Conservation (phyloP, 2,888 invertebrate genomes). For the Drosophila putrida region DNA sequence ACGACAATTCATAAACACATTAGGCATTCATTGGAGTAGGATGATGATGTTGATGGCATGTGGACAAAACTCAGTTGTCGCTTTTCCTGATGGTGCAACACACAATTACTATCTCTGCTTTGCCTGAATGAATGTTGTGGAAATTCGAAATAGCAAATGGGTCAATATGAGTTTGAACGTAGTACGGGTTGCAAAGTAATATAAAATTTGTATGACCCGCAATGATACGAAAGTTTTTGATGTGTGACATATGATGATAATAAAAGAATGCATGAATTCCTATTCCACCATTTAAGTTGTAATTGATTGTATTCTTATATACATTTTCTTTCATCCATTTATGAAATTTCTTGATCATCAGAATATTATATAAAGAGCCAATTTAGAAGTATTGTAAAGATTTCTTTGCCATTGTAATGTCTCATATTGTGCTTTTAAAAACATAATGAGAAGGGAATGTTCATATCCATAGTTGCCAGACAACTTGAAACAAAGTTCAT, state of each 20-base stretch:
- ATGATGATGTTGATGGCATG: slow-evolving; percentile 21
- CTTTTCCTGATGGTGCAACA: slow-evolving; percentile 40
- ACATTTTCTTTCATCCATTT: too few species aligned
- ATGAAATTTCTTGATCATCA: too few species aligned
- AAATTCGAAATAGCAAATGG: slow-evolving; percentile 16
- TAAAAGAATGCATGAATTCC: slow-evolving; percentile 22
- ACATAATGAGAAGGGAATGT: slow-evolving; percentile 8
- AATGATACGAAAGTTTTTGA: slow-evolving; percentile 8
- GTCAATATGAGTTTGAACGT: slow-evolving; percentile 20
- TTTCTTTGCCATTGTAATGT: background rate
- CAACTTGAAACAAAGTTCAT: slow-evolving; percentile 25
- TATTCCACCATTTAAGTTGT: background rate
- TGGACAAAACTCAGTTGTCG: slow-evolving; percentile 30
- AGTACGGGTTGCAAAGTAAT: slow-evolving; percentile 1
- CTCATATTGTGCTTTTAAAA: background rate
- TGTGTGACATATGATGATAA: slow-evolving; percentile 3
- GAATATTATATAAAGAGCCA: too few species aligned
- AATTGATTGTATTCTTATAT: background rate
- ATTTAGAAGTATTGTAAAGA: too few species aligned
- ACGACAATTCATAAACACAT: slow-evolving; percentile 62
- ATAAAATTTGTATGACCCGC: slow-evolving; percentile 2
- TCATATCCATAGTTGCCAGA: background rate
- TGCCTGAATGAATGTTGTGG: slow-evolving; percentile 12
- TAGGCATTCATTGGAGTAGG: slow-evolving; percentile 53
- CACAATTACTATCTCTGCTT: slow-evolving; percentile 51